Evolutionary conservation across 2,888 invertebrate species (phyloP), one percentile per base, ranked within the genome.

Genomic region (Pseudococcus viburni): DNA sequence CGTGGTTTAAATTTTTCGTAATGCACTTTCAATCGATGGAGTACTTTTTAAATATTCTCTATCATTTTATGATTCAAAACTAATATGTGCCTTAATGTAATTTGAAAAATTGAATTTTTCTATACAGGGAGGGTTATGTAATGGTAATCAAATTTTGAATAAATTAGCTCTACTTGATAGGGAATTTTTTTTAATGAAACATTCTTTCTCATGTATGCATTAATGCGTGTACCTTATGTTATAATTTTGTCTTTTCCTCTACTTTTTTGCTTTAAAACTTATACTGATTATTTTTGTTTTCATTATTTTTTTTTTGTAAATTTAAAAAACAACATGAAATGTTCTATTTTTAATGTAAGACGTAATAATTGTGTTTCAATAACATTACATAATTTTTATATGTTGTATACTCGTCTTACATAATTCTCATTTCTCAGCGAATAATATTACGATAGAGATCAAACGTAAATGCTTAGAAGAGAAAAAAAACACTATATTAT

Each of bases 131-230:
- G 4, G 59, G n/a, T 55, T 59, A 59, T 59, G 11, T 19, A 19
- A 59, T 19, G n/a, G 19, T 59, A 59, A 59, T 59, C 59, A 59
- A 59, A 59, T 59, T 59, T 59, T 59, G 59, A 59, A 59, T 59
- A 59, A 19, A 19, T 59, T 59, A 59, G 19, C 19, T 59, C 7
- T 59, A 59, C 19, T 59, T 59, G n/a, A 19, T 59, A 59, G 59
- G 19, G n/a, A 7, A 33, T 33, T 59, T 59, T 59, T 59, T 59
- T 59, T 5, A 59, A n/a, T 19, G n/a, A 59, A 59, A 5, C 59
- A 59, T 59, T 19, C 7, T 19, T 9, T 19, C 19, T 59, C 19
- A 59, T 59, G 0, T 59, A 59, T 59, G 59, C 19, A 59, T 59
- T 5, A 59, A 19, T 19, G 59, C 59, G 11, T 59, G 19, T 59